Evolutionary conservation across 2,797 vertebrate genomes (phyloP).

Genomic region (Etheostoma nigrum): DNA sequence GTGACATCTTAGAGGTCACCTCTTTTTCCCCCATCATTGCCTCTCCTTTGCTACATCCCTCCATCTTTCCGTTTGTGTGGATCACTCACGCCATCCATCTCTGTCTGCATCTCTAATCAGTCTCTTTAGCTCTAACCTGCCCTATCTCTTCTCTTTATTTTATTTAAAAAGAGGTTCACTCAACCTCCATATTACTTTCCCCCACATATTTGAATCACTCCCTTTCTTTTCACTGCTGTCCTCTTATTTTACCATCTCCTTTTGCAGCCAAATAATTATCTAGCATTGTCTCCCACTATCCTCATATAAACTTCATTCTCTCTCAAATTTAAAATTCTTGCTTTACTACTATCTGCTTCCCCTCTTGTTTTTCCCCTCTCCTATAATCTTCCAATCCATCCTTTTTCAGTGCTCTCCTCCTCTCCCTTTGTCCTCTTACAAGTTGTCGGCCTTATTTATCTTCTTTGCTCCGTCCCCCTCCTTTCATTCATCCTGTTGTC

Average conservation of each 20-base stretch:
- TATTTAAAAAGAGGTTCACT: background rate
- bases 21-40: slow-evolving; percentile 42
- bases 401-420: background rate
- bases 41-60: slow-evolving; percentile 42
- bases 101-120: slow-evolving; percentile 27
- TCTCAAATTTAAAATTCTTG: slow-evolving; percentile 3
- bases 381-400: slow-evolving; percentile 39
- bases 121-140: background rate
- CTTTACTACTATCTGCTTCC: background rate
- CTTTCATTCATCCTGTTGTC: slow-evolving; percentile 67
- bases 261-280: slow-evolving; percentile 25
- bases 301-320: background rate
- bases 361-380: background rate
- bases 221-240: background rate
- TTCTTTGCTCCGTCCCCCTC: slow-evolving; percentile 19
- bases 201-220: background rate
- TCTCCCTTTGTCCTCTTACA: slow-evolving; percentile 21
- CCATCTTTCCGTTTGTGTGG: slow-evolving; percentile 31
- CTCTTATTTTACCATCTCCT: background rate
- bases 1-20: slow-evolving; percentile 74
- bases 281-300: background rate
- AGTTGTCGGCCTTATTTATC: slow-evolving; percentile 44
- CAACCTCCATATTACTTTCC: background rate
- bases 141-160: slow-evolving; percentile 1
- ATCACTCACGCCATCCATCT: slow-evolving; percentile 15